phyloP scores from a whole-genome alignment of 2,113 vertebrate genomes.

The Antennarius striatus region DNA sequence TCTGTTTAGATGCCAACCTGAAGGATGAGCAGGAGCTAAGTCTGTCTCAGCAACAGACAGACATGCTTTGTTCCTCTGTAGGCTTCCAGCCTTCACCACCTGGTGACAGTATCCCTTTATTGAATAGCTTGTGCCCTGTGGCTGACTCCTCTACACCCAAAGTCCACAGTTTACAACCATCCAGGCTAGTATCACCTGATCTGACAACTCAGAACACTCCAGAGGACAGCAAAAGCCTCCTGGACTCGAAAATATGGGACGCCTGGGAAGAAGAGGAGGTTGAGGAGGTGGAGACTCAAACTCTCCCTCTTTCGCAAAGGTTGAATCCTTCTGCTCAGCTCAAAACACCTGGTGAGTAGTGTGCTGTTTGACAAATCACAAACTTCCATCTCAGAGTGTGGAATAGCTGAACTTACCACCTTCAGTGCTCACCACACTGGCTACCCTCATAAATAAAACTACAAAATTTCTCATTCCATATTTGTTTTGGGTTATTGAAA shows the following conservation, averaged over 20 bases:
- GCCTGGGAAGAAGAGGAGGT: slow-evolving; percentile 77
- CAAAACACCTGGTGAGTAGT: slow-evolving; percentile 82
- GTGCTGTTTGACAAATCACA: too few species aligned
- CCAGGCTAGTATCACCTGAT: slow-evolving; percentile 18
- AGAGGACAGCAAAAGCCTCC: slow-evolving; percentile 64
- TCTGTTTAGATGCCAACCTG: slow-evolving; percentile 33
- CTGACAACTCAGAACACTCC: neutral
- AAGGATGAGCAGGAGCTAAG: slow-evolving; percentile 17
- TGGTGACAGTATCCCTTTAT: neutral
- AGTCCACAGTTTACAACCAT: neutral
- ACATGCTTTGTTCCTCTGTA: neutral
- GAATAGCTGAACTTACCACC: too few species aligned
- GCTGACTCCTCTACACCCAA: neutral
- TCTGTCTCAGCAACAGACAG: neutral
- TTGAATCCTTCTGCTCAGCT: slow-evolving; percentile 49
- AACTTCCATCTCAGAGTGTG: too few species aligned
- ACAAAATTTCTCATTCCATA: too few species aligned
- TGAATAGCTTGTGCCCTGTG: too few species aligned
- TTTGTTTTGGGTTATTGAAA: too few species aligned
- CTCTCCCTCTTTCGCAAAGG: slow-evolving; percentile 75
- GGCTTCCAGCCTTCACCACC: neutral
- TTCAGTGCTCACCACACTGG: too few species aligned
- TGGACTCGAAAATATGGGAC: slow-evolving; percentile 84
- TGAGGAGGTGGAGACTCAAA: slow-evolving; percentile 62
- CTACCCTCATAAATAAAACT: too few species aligned